Evolutionary conservation across 2,797 vertebrate species (phyloP).

Genomic region (Lithobates sylvaticus): DNA sequence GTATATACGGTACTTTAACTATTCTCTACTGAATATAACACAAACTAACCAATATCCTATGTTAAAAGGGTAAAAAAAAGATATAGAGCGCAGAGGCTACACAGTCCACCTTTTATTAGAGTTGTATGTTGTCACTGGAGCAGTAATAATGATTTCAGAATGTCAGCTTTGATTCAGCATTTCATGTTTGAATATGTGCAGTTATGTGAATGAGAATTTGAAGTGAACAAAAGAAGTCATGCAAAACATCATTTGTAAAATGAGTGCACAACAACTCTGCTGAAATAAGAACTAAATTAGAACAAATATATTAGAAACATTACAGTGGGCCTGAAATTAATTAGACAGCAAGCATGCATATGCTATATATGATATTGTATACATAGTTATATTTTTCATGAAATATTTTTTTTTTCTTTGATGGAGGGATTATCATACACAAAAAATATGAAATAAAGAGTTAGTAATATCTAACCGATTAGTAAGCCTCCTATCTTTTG

Average conservation of each 20-base stretch:
- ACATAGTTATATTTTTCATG: too few species aligned
- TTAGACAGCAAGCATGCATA: too few species aligned
- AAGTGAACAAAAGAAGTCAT: constrained; percentile 37
- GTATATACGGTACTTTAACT: too few species aligned
- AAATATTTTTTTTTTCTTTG: too few species aligned
- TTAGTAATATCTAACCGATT: too few species aligned
- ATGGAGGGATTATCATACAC: too few species aligned
- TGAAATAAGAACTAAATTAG: background rate
- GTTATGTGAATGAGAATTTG: constrained; percentile 39
- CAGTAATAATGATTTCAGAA: constrained; percentile 35
- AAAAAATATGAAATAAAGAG: too few species aligned
- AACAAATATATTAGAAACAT: background rate
- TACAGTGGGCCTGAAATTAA: background rate
- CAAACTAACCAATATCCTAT: too few species aligned
- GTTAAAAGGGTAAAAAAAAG: background rate
- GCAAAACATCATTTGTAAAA: background rate
- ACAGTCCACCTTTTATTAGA: background rate
- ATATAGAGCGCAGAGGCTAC: background rate
- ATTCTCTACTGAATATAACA: too few species aligned
- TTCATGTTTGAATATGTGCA: constrained; percentile 41
- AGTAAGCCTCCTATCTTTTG: too few species aligned
- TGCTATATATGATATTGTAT: too few species aligned
- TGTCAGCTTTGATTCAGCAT: constrained; percentile 55
- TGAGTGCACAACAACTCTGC: background rate
- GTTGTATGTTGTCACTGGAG: constrained; percentile 11